Evolutionary conservation across 2,888 invertebrate genomes (phyloP), one percentile per base, ranked within the genome.

Genomic region (Eupithecia tripunctaria): DNA sequence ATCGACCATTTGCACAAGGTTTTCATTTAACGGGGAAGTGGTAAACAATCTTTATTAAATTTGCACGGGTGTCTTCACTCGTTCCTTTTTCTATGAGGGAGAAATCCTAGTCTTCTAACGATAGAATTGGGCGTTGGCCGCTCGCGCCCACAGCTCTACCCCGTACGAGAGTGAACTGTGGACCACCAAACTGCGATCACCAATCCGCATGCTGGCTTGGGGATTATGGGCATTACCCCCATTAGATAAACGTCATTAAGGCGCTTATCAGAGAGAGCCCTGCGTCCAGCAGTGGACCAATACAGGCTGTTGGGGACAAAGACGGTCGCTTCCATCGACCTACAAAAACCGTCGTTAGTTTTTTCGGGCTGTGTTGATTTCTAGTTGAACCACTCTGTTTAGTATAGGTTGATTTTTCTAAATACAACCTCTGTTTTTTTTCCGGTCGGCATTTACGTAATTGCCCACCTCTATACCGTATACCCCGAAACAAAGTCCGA

Each of bases 21-120:
- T 89, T 91, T 89, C 87, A 89, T 91, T 92, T 88, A 88, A 88
- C 84, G 86, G 88, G 77, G 83, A 88, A 89, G 89, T 91, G 87
- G 92, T 91, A 93, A 93, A 92, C 92, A 93, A 92, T 93, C 90
- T 90, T 93, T 93, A 93, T 93, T 93, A 92, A 93, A 93, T 93
- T 93, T 91, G 87, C 90, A 91, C 91, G 91, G 90, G 86, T 90
- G 89, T 90, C 89, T 89, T 88, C 87, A 85, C 84, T 83, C 86
- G 83, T 87, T 85, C 81, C 84, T 87, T 83, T 84, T 84, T 85
- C 86, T 81, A 85, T 80, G 85, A 90, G 86, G 81, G 88, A 86
- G 88, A 87, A 83, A 83, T 83, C 77, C 82, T 83, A 86, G 87
- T 88, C 86, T 82, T 79, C 79, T 82, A 81, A 80, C 79, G 86